Conservation (phyloP, 2,888 invertebrate species). For the Ramazzottius varieornatus region DNA sequence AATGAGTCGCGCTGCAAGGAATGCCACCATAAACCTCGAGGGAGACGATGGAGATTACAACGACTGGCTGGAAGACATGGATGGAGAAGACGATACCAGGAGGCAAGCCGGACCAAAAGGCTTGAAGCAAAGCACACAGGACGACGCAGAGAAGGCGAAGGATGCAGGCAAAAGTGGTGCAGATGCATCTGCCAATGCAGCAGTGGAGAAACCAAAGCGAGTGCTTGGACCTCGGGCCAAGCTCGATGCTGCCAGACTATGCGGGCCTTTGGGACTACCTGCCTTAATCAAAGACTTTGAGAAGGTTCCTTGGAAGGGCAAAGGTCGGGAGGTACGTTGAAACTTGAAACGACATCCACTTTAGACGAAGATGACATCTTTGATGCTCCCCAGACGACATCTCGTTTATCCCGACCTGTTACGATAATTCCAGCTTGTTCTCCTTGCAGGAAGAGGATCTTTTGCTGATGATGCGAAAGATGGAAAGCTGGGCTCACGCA, state of each 20-base stretch:
- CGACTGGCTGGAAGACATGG: not conserved
- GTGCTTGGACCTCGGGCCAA: not conserved
- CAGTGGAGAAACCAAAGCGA: no score
- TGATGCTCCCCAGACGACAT: no score
- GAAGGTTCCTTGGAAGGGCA: constrained; percentile 19
- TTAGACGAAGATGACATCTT: no score
- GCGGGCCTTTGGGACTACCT: not conserved
- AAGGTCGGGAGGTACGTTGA: constrained; percentile 17
- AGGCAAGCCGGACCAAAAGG: not conserved
- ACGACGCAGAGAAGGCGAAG: not conserved
- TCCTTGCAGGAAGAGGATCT: constrained; percentile 17
- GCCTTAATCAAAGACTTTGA: constrained; percentile 17
- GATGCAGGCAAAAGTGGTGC: no score
- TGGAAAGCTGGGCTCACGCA: constrained; percentile 23
- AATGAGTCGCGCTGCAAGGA: no score
- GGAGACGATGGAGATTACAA: not conserved
- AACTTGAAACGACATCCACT: not conserved
- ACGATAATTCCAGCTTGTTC: no score
- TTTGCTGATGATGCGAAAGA: constrained; percentile 15
- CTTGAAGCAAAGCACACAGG: not conserved
- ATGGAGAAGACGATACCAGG: not conserved
- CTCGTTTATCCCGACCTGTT: no score
- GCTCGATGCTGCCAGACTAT: not conserved
- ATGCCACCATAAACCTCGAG: not conserved
- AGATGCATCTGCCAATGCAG: no score